Evolutionary conservation across 2,888 invertebrate genomes (phyloP), one percentile per base, ranked within the genome.

Genomic region (Cetonia aurata): DNA sequence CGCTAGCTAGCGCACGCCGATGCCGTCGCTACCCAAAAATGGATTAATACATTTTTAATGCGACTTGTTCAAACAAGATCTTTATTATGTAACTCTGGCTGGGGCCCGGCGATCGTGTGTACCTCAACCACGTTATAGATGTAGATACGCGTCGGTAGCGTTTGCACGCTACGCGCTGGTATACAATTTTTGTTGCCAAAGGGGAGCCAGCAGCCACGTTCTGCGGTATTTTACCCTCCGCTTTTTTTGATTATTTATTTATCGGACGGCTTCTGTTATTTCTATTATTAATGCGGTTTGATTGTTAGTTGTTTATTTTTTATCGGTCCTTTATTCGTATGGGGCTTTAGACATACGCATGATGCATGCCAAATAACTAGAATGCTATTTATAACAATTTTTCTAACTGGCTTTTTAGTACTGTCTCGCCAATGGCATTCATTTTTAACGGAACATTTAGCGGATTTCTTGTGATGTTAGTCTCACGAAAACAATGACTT

Each of bases 11-110:
- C 56, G 48, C 33, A 56, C 53, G 55, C 44, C n/a, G 56, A 56
- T 41, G 52, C 53, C 41, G 77, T 37, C 15, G 37, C 56, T 37
- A 77, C 77, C 80, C 82, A 82, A 83, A 84, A 84, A 83, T 83
- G 83, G 83, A 84, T 84, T 84, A 83, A 84, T 84, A 81, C 83
- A 84, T 84, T 84, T 84, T 84, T 84, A 83, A 84, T 84, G 80
- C 76, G 80, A 81, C 81, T 82, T 82, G 82, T 81, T 79, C 81
- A 83, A 83, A 83, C 83, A 82, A 76, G 73, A 79, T 81, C 81
- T 82, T 81, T 80, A 81, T 80, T 80, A 77, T 78, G 77, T 77
- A 75, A 76, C 75, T 25, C 25, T 76, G 77, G 74, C 76, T 76
- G 55, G 75, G 80, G 81, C 19, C 19, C 25, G 6, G 25, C 13